Evolutionary conservation across 1,140 invertebrate genomes (phyloP), one percentile per base, ranked within the genome.

Genomic region (Bombus superbus): DNA sequence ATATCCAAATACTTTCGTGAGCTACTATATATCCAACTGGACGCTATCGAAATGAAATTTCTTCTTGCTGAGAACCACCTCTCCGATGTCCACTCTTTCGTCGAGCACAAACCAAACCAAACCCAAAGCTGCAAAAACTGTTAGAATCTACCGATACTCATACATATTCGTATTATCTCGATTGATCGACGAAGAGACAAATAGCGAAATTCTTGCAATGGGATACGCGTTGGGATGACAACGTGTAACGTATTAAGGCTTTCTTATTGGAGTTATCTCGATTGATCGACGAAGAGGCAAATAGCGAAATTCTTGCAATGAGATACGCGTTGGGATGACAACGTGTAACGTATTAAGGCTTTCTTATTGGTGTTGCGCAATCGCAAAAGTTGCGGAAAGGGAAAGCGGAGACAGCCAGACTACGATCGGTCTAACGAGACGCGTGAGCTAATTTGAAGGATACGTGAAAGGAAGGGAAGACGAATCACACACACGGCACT

Each of bases 321-420:
- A 35, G 78, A 53, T 85, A 85, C 88, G 88, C 89, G 89, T 83
- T 86, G 13, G 71, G 47, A 8, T 59, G 66, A 69, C 47, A 32
- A 32, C 53, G 72, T 59, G 73, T 32, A 53, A 79, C 69, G 57
- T 76, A 66, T 86, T 88, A 83, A 89, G 75, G 57, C 76, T 64
- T 83, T 74, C 3, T 3, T 40, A 82, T 77, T 69, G 64, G 40
- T 42, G 59, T 92, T 90, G 83, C 71, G 84, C 83, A 92, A 90
- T 89, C 57, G 79, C 53, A 91, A 90, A 88, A 92, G 82, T 76
- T 71, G 77, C 86, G 86, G 91, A 92, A 93, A 92, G 92, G 88
- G 92, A 92, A 92, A 92, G 90, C 86, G 84, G 80, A 83, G 82
- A 85, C 80, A 84, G 75, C 3, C 78, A 71, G 82, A 81, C 73